Conservation (phyloP, 2,797 vertebrate species). For the Myripristis jacobus region DNA sequence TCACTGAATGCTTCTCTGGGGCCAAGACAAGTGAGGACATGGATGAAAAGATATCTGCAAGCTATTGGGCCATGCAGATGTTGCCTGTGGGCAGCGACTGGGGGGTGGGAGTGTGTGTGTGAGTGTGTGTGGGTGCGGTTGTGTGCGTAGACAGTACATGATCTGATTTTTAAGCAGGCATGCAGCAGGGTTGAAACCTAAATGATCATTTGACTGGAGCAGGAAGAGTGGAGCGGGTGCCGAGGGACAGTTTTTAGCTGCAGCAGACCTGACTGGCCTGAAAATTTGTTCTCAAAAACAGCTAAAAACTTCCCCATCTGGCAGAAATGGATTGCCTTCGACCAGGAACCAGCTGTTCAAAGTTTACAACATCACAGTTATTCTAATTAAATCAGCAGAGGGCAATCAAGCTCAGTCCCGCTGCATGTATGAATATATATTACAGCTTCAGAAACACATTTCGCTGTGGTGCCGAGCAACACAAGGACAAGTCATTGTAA, state of each 20-base stretch:
- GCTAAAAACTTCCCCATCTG: constrained; percentile 14
- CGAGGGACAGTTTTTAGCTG: constrained; percentile 45
- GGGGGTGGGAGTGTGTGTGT: constrained; percentile 8
- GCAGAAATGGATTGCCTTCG: neutral
- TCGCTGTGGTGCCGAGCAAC: neutral
- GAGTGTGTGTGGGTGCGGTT: neutral
- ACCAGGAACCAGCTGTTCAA: constrained; percentile 10
- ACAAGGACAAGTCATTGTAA: neutral
- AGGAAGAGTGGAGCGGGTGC: constrained; percentile 26
- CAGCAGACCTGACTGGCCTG: constrained; percentile 37
- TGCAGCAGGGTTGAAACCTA: constrained; percentile 27
- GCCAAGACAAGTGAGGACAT: constrained; percentile 29
- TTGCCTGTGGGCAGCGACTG: constrained; percentile 13
- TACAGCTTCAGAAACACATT: constrained; percentile 5
- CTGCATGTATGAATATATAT: constrained; percentile 21
- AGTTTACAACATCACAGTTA: constrained; percentile 30
- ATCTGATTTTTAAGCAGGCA: constrained; percentile 57
- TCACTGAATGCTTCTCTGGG: constrained; percentile 26
- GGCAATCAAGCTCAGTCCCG: constrained; percentile 13
- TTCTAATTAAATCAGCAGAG: constrained; percentile 52
- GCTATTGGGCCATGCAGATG: constrained; percentile 32
- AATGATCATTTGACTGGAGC: constrained; percentile 55
- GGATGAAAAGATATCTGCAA: constrained; percentile 53
- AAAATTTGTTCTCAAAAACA: constrained; percentile 45
- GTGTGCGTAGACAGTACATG: constrained; percentile 37